phyloP scores from a whole-genome alignment of 2,113 vertebrate genomes.

The Scomber colias region DNA sequence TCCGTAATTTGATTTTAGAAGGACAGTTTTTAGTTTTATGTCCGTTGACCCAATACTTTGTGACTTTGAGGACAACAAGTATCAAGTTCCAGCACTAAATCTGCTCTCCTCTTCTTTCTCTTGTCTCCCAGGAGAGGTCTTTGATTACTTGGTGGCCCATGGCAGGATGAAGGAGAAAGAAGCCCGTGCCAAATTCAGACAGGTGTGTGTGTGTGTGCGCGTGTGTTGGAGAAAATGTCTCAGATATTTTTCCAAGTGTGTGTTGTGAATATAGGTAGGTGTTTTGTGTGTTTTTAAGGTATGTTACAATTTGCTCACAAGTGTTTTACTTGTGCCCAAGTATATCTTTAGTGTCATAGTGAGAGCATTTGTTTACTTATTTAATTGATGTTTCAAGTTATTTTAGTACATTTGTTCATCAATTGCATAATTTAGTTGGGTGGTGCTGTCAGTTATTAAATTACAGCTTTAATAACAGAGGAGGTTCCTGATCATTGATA shows the following conservation, averaged over 20 bases:
- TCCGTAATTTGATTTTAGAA: background rate
- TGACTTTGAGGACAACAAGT: constrained; percentile 5
- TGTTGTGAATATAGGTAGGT: constrained; percentile 11
- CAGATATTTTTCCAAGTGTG: background rate
- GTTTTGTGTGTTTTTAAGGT: background rate
- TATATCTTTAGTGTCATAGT: too few species aligned
- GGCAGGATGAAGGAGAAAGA: constrained; percentile 98
- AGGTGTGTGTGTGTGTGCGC: constrained; percentile 82
- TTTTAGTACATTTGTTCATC: too few species aligned
- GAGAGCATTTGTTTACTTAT: too few species aligned
- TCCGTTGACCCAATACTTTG: constrained; percentile 9
- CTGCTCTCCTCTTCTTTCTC: background rate
- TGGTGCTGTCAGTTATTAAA: background rate
- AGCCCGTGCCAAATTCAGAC: constrained; percentile 95
- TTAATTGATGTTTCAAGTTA: too few species aligned
- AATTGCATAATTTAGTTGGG: background rate
- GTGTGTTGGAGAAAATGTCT: too few species aligned
- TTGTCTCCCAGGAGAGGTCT: constrained; percentile 89
- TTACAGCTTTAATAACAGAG: background rate
- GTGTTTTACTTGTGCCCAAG: too few species aligned
- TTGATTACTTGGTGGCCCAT: constrained; percentile 95
- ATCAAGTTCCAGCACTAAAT: constrained; percentile 47
- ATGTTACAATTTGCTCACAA: background rate
- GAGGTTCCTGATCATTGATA: background rate
- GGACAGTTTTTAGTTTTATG: background rate